Evolutionary conservation across 2,797 vertebrate genomes (phyloP), one percentile per base, ranked within the genome.

Genomic region (Parambassis ranga): DNA sequence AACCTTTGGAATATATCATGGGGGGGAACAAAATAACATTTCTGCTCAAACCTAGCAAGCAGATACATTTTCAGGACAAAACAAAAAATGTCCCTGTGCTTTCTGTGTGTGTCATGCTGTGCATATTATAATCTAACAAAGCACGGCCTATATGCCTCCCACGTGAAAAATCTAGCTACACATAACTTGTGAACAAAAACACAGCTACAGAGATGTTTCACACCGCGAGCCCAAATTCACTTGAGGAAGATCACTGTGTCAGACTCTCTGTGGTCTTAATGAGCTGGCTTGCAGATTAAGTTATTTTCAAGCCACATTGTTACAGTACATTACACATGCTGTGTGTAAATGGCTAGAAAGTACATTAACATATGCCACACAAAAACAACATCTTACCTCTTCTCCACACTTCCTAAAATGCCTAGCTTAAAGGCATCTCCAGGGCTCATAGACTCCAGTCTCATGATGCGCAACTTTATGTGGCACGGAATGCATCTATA

Each of bases 351-450:
- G n/a, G n/a, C n/a, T n/a, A n/a, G 4, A 24, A 3, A 11, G 3
- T 0, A 30, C 33, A 22, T 2, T 49, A 13, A 19, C 3, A 51
- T 53, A 16, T 3, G 9, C 27, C n/a, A n/a, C n/a, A 0, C 20
- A 24, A 39, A 51, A 10, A 7, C 5, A n/a, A 6, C 35, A 36
- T 8, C 87, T 85, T 71, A 90, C 86, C 86, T 87, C 69, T 81
- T 88, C 46, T 73, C 70, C 62, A 77, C 55, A 59, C 79, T 65
- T 30, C 62, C 73, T 32, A 89, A 74, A 79, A 82, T 58, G 3
- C 77, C 63, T 41, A 87, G 50, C 11, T 83, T 86, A 63, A 88
- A 87, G 46, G 85, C 75, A 64, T 82, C 79, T 23, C 51, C 62
- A 2, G 69, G 59, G 27, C 28, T 71, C 24, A 82, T 4, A 37